Percentiles rank a stretch among this genome's conserved stretches.
These are phyloP conservation scores for Pedetes capensis DNA, from an alignment of 2,113 vertebrate species.

Conservation along the genomic window DNA sequence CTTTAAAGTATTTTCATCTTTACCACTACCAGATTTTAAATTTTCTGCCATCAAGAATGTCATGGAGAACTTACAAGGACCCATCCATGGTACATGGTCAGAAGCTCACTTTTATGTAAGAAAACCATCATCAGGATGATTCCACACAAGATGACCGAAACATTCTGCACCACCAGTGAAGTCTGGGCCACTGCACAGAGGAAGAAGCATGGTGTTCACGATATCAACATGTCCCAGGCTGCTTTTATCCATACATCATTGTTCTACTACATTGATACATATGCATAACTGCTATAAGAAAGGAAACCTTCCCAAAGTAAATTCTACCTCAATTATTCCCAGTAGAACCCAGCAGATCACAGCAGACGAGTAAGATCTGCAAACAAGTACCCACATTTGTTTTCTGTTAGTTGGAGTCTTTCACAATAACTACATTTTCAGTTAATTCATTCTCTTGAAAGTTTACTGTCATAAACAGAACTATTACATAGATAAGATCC, in stretches of 20 bases:
- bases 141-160: conserved; percentile 94
- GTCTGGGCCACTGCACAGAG: conserved; percentile 93
- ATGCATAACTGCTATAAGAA: not conserved
- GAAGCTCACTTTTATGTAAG: conserved; percentile 91
- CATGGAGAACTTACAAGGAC: conserved; percentile 90
- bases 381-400: not conserved
- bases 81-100: conserved; percentile 94
- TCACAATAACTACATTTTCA: conserved; percentile 15
- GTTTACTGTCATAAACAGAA: not conserved
- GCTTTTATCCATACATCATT: not conserved
- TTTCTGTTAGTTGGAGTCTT: not conserved
- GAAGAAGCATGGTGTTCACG: conserved; percentile 53
- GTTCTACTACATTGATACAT: not conserved
- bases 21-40: not conserved
- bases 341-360: not conserved
- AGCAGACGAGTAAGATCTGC: not conserved
- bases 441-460: not conserved
- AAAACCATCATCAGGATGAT: conserved; percentile 97
- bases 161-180: conserved; percentile 95
- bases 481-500: not conserved
- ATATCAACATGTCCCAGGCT: not conserved
- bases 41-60: not conserved
- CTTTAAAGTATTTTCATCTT: not conserved
- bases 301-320: conserved; percentile 6
- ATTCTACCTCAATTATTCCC: not conserved